A percentile compares a stretch with the other conserved stretches of the same genome.
phyloP scores from a whole-genome alignment of 2,797 vertebrate species.

The Peromyscus aztecus region DNA sequence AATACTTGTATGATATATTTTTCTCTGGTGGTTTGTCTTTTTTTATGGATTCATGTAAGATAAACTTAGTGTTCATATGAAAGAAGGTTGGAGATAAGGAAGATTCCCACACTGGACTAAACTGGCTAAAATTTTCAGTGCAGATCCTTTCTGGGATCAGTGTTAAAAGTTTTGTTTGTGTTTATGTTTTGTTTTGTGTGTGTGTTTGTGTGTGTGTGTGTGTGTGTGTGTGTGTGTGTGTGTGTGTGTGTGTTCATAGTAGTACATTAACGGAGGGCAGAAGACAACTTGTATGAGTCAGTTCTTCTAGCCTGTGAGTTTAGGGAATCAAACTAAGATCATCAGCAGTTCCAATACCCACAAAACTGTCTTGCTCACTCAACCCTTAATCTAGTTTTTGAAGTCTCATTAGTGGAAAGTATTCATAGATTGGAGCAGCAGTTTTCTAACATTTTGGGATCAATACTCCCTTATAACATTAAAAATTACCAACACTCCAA shows the following conservation, averaged over 20 bases:
- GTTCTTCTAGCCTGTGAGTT: background rate
- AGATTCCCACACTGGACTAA: background rate
- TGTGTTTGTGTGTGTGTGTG: background rate
- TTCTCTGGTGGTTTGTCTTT: background rate
- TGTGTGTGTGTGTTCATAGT: background rate
- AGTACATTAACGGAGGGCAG: background rate
- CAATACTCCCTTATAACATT: background rate
- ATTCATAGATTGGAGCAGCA: background rate
- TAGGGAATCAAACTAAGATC: background rate
- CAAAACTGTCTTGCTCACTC: background rate
- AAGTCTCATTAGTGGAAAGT: background rate
- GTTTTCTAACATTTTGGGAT: background rate
- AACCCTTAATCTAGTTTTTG: background rate
- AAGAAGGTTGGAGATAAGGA: background rate
- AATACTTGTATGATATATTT: background rate
- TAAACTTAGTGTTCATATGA: background rate
- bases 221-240: background rate
- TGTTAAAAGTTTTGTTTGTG: background rate
- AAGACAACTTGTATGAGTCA: background rate
- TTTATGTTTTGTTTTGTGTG: too few species aligned
- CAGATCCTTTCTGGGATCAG: background rate
- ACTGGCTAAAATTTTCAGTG: background rate
- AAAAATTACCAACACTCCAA: background rate
- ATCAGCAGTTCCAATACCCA: background rate
- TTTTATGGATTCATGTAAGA: background rate